Evolutionary conservation across 2,888 invertebrate genomes (phyloP), one percentile per base, ranked within the genome.

Genomic region (Hemaris fuciformis): DNA sequence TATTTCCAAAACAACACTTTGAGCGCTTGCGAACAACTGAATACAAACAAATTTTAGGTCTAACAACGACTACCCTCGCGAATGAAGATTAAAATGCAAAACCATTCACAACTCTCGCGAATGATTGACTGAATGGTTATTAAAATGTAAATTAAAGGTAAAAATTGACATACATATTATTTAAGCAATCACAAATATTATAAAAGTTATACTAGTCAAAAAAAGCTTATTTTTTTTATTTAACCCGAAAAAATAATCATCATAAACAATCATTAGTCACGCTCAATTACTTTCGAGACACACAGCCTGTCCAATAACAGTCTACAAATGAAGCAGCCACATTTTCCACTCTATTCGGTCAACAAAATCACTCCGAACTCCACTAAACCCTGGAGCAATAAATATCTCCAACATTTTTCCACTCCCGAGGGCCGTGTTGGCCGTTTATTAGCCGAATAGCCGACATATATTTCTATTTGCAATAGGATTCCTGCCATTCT

Each of bases 401-500:
- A 43, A 61, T 61, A 59, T 61, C 48, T 58, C 61, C 6, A 42
- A 20, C 41, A 61, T 61, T 57, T 38, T 27, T 31, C 60, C 41
- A 41, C 57, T 57, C 34, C 53, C 34, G 42, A n/a, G 34, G 45
- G 57, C 63, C 64, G 20, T 57, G 53, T 34, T 43, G 31, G 34
- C 46, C 63, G 59, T 69, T 71, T 75, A 75, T 75, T 75, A 72
- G 67, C 59, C 38, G 60, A 62, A 66, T 68, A 60, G 57, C 61
- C 59, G n/a, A 64, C 68, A 66, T 68, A 70, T 64, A 69, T 69
- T 61, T 64, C 56, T 60, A 66, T 69, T 68, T 68, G 56, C 38
- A 48, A 56, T 42, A 25, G n/a, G 42, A 25, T 48, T 45, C 23
- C 25, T 43, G 42, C 23, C 43, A 27, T 57, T 58, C 46, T 56